Percentiles rank a stretch among this genome's conserved stretches.
phyloP scores from a whole-genome alignment of 2,113 vertebrate genomes.

The Oryzias celebensis region DNA sequence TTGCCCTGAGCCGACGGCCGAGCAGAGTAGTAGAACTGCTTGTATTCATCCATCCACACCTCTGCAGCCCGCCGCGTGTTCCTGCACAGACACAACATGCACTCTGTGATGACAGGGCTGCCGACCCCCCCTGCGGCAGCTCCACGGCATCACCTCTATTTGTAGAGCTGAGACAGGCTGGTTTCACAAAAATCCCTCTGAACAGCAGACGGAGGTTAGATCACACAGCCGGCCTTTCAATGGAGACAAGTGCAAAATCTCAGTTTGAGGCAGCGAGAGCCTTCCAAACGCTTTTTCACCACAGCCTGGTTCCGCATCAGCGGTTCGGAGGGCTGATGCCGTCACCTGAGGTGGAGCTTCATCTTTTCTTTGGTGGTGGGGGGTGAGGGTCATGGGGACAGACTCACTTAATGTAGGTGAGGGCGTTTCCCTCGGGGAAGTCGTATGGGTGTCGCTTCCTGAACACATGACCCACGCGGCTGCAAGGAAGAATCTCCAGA shows the following conservation, averaged over 20 bases:
- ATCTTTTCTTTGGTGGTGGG: no score
- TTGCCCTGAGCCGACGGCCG: constrained; percentile 94
- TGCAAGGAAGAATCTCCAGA: constrained; percentile 97
- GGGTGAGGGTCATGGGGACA: background rate
- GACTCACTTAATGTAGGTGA: constrained; percentile 97
- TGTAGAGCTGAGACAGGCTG: no score
- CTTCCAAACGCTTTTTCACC: no score
- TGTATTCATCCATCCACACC: constrained; percentile 99
- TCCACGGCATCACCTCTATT: constrained; percentile 16
- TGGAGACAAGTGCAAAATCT: no score
- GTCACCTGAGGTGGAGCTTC: no score
- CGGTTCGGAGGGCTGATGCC: no score
- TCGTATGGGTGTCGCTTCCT: constrained; percentile 97
- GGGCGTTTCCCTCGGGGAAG: constrained; percentile 96
- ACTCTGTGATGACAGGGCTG: constrained; percentile 22
- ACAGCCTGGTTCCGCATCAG: no score
- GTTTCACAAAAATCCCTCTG: no score
- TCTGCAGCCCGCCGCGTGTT: constrained; percentile 96
- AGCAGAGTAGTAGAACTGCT: constrained; percentile 96
- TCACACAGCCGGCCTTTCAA: no score
- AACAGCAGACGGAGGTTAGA: no score
- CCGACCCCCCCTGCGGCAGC: constrained; percentile 20
- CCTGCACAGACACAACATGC: constrained; percentile 70
- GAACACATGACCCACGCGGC: constrained; percentile 96
- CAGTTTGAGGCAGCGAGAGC: no score